Percentiles rank a stretch among this genome's conserved stretches.
These are phyloP conservation scores for Ctenomys sociabilis DNA, from an alignment of 2,113 vertebrate genomes.

Conservation along the genomic window DNA sequence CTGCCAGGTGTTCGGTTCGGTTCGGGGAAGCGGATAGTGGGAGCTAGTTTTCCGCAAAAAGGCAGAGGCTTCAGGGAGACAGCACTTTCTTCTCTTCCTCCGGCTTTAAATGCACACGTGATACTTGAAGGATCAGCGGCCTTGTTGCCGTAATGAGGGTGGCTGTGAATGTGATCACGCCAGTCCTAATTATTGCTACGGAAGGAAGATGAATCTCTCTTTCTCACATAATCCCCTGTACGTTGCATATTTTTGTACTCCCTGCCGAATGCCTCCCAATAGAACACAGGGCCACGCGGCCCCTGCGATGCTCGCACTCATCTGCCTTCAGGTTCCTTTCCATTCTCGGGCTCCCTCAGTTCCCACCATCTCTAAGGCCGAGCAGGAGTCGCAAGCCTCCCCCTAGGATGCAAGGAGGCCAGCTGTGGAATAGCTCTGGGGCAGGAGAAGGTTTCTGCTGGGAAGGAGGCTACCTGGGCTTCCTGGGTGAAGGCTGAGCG, in stretches of 20 bases:
- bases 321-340: background rate
- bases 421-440: background rate
- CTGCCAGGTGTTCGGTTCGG: too few species aligned
- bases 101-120: background rate
- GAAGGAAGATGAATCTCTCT: slow-evolving; percentile 1
- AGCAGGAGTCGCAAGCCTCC: background rate
- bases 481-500: background rate
- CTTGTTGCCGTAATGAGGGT: slow-evolving; percentile 29
- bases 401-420: background rate
- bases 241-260: background rate
- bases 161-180: background rate
- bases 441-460: background rate
- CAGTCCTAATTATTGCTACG: background rate
- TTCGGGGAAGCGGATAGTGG: background rate
- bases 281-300: background rate
- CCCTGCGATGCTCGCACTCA: background rate
- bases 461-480: background rate
- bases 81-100: background rate
- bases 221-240: background rate
- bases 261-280: background rate
- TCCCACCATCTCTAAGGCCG: background rate
- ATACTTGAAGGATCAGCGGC: background rate
- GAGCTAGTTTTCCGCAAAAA: background rate
- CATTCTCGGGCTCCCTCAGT: background rate
- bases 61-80: background rate